These are phyloP conservation scores for Chiloscyllium plagiosum DNA, from an alignment of 2,113 vertebrate species.

Conservation along the genomic window DNA sequence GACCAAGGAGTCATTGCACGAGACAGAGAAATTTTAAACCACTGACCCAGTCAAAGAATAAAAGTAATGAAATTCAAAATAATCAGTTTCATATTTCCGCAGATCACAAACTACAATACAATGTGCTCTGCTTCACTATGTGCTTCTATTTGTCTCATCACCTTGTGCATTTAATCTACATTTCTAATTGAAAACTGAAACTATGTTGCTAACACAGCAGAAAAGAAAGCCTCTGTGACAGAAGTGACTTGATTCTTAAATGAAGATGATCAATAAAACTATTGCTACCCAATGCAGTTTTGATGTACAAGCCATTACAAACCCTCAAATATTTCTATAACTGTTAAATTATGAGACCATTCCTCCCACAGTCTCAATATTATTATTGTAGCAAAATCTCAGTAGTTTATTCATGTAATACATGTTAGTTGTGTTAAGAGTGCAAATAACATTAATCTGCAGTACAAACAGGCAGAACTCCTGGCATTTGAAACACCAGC, in stretches of 20 bases:
- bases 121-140: not conserved
- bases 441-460: slow-evolving; percentile 64
- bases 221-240: slow-evolving; percentile 75
- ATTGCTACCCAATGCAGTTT: slow-evolving; percentile 57
- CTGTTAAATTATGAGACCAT: slow-evolving; percentile 65
- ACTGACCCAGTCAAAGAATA: not conserved
- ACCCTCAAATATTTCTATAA: slow-evolving; percentile 60
- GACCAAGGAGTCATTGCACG: not conserved
- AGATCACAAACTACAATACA: not conserved
- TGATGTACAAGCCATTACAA: slow-evolving; percentile 59
- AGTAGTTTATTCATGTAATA: slow-evolving; percentile 58
- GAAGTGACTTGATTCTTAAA: slow-evolving; percentile 82
- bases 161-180: slow-evolving; percentile 69
- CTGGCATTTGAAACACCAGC: slow-evolving; percentile 56
- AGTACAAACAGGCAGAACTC: slow-evolving; percentile 61
- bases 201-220: slow-evolving; percentile 69
- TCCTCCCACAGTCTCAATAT: slow-evolving; percentile 63
- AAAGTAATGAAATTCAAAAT: not conserved
- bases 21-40: not conserved
- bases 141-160: slow-evolving; percentile 48
- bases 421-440: slow-evolving; percentile 59
- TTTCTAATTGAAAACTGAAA: slow-evolving; percentile 75
- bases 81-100: not conserved
- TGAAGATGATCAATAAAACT: slow-evolving; percentile 73
- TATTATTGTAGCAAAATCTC: slow-evolving; percentile 61